These are phyloP conservation scores for Bostrychus sinensis DNA, from an alignment of 2,113 vertebrate species.

Conservation along the genomic window DNA sequence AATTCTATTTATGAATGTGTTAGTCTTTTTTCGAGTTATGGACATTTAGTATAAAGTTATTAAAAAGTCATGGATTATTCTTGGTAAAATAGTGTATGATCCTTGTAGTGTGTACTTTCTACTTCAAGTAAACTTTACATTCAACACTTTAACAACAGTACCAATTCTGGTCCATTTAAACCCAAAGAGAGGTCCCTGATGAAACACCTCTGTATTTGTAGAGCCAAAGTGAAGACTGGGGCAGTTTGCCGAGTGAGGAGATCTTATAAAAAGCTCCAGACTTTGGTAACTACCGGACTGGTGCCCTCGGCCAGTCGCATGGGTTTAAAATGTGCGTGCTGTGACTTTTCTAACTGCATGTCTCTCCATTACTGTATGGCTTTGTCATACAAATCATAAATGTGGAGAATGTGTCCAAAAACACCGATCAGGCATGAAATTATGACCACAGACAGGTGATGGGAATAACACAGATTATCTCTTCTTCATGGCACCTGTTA, in stretches of 20 bases:
- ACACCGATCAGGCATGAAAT: too few relatives aligned
- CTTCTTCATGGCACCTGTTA: too few relatives aligned
- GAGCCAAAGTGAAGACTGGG: constrained; percentile 97
- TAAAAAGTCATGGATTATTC: too few relatives aligned
- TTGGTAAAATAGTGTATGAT: too few relatives aligned
- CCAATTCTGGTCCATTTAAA: neutral
- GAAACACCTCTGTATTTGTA: constrained; percentile 89
- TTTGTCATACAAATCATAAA: constrained; percentile 32
- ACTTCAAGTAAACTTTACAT: too few relatives aligned
- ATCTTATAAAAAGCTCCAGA: constrained; percentile 87
- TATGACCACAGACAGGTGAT: too few relatives aligned
- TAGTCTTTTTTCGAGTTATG: too few relatives aligned
- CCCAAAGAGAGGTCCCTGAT: constrained; percentile 40
- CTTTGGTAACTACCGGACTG: constrained; percentile 89
- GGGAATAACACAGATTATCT: too few relatives aligned
- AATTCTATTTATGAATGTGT: too few relatives aligned
- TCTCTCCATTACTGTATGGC: constrained; percentile 73
- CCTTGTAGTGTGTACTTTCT: too few relatives aligned
- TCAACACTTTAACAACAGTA: too few relatives aligned
- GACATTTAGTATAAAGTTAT: too few relatives aligned
- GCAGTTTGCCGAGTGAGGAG: constrained; percentile 94
- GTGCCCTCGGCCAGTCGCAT: constrained; percentile 86
- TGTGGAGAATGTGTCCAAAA: constrained; percentile 40
- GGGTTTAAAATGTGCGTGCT: constrained; percentile 79
- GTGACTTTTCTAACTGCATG: constrained; percentile 55